A percentile compares a stretch with the other conserved stretches of the same genome.
phyloP scores from a whole-genome alignment of 2,797 vertebrate species.

The Gobio occitaniae region DNA sequence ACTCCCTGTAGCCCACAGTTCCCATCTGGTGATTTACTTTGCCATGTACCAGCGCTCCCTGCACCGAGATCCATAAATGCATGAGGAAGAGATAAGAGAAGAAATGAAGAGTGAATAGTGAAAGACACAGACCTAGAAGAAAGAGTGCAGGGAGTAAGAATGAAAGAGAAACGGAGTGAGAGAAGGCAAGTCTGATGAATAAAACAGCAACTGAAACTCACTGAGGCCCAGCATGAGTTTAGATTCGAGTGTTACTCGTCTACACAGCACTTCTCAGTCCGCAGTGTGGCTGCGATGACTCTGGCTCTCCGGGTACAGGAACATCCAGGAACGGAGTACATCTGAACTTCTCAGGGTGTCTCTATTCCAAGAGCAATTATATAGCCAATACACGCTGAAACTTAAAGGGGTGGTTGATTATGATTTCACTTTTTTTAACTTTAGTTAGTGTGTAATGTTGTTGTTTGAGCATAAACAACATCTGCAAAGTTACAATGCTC shows the following conservation, averaged over 20 bases:
- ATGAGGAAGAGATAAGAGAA: constrained; percentile 64
- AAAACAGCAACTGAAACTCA: constrained; percentile 67
- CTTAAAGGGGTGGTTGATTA: too few relatives aligned
- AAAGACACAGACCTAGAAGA: constrained; percentile 1
- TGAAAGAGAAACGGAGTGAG: constrained; percentile 7
- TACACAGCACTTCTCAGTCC: constrained; percentile 4
- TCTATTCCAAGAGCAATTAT: not conserved
- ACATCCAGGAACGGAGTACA: not conserved
- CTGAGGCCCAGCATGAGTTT: constrained; percentile 71
- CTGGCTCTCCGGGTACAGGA: not conserved
- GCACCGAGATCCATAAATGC: constrained; percentile 79
- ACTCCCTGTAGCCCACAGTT: not conserved
- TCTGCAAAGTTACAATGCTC: too few relatives aligned
- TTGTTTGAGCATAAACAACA: too few relatives aligned
- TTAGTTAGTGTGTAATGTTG: too few relatives aligned
- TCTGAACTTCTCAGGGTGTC: too few relatives aligned
- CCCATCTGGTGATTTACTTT: constrained; percentile 68
- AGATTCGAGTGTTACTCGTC: constrained; percentile 66
- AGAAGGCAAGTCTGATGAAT: constrained; percentile 60
- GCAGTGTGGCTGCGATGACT: too few relatives aligned
- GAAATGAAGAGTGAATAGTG: not conserved
- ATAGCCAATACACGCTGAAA: not conserved
- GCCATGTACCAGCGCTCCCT: constrained; percentile 66
- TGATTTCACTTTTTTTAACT: too few relatives aligned
- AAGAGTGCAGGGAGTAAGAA: constrained; percentile 24